A percentile compares a stretch with the other conserved stretches of the same genome.
Evolutionary conservation across 2,888 invertebrate species (phyloP).

Genomic region (Microplitis deprimator): DNA sequence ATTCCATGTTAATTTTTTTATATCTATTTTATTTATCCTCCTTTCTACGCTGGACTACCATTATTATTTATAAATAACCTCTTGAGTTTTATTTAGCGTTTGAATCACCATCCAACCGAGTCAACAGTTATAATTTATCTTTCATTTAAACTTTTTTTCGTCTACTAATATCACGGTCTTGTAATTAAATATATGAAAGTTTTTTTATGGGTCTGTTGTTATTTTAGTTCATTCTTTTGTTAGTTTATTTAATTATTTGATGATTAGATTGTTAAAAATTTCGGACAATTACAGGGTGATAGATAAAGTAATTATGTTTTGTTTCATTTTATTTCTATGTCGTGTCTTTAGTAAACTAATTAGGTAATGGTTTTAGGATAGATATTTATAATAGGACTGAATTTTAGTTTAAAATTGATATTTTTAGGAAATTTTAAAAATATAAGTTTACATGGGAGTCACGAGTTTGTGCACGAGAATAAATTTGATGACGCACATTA

Average conservation of each 20-base stretch:
- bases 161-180: neutral
- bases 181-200: neutral
- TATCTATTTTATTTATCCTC: neutral
- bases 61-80: neutral
- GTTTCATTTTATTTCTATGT: neutral
- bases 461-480: neutral
- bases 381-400: neutral
- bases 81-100: neutral
- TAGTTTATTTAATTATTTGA: neutral
- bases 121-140: neutral
- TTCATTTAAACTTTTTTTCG: neutral
- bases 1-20: neutral
- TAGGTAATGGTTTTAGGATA: neutral
- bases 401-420: too few species aligned
- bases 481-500: neutral
- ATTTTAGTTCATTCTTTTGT: neutral
- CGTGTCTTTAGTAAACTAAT: neutral
- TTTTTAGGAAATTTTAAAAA: too few species aligned
- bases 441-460: neutral
- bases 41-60: too few species aligned
- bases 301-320: too few species aligned
- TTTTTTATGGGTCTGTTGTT: neutral
- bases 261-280: too few species aligned
- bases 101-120: constrained; percentile 1
- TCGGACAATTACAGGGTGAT: too few species aligned